These are phyloP conservation scores for Papilio polyxenes DNA, from an alignment of 1,140 invertebrate species.

Conservation along the genomic window DNA sequence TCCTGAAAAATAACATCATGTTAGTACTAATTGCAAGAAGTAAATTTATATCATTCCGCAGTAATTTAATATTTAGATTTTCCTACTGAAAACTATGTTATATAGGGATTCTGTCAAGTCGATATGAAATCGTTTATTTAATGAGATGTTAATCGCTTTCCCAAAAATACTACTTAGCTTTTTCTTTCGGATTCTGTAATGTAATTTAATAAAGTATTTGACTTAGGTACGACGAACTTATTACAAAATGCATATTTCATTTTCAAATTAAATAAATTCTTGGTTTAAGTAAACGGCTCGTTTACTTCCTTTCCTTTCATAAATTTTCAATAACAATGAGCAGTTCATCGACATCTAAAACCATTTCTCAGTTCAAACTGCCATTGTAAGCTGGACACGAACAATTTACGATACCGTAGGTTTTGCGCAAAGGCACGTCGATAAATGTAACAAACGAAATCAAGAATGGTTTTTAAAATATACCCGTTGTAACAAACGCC, in stretches of 20 bases:
- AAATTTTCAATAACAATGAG: conserved; percentile 29
- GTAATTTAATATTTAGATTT: not conserved
- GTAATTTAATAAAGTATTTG: too few species aligned
- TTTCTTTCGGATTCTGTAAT: too few species aligned
- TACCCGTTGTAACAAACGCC: conserved; percentile 58
- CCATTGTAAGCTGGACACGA: conserved; percentile 45
- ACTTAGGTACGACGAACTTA: not conserved
- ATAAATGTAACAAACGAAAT: conserved; percentile 54
- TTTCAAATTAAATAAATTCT: not conserved
- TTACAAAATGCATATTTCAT: not conserved
- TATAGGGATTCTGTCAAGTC: too few species aligned
- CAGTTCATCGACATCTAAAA: conserved; percentile 19
- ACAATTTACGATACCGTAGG: conserved; percentile 53
- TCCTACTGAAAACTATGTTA: too few species aligned
- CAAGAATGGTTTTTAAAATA: conserved; percentile 61
- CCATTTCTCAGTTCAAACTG: conserved; percentile 33
- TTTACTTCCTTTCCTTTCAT: conserved; percentile 13
- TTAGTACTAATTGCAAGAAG: not conserved
- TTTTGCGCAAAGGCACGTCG: conserved; percentile 52
- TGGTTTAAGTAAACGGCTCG: conserved; percentile 10
- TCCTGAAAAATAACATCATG: not conserved
- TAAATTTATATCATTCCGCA: not conserved
- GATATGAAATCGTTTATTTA: too few species aligned
- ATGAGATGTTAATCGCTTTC: too few species aligned
- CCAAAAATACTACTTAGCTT: too few species aligned